Evolutionary conservation across 2,113 vertebrate species (phyloP).

Genomic region (Phoxinus phoxinus): DNA sequence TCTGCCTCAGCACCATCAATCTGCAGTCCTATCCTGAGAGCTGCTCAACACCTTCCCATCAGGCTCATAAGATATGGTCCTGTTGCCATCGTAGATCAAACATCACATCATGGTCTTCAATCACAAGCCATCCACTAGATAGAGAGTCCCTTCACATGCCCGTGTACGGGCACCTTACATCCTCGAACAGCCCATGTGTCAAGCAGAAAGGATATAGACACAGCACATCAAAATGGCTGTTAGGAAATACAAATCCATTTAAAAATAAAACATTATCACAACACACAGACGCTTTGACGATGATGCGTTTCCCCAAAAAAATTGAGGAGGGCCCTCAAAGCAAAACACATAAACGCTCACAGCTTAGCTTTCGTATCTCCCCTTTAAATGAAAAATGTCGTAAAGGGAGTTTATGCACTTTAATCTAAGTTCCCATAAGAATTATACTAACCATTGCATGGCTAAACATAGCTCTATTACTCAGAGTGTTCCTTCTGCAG

Average conservation of each 20-base stretch:
- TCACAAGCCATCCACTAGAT: slow-evolving; percentile 5
- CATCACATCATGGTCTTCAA: slow-evolving; percentile 28
- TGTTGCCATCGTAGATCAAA: slow-evolving; percentile 30
- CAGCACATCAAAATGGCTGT: background rate
- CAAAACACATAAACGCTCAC: background rate
- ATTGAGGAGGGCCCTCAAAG: background rate
- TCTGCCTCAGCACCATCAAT: background rate
- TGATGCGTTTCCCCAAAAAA: background rate
- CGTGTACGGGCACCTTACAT: background rate
- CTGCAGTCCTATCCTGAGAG: background rate
- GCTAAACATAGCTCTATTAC: slow-evolving; percentile 61
- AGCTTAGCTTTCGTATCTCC: slow-evolving; percentile 24
- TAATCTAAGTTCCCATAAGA: slow-evolving; percentile 63
- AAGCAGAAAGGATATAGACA: background rate
- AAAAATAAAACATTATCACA: slow-evolving; percentile 14
- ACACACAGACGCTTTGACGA: background rate
- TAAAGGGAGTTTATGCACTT: slow-evolving; percentile 60
- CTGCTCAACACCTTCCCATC: slow-evolving; percentile 14
- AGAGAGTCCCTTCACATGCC: background rate
- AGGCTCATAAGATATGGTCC: slow-evolving; percentile 8
- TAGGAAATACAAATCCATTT: background rate
- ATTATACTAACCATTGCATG: slow-evolving; percentile 57
- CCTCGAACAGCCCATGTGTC: background rate
- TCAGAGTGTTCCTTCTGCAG: slow-evolving; percentile 36
- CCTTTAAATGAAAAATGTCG: slow-evolving; percentile 29